phyloP scores from a whole-genome alignment of 1,140 invertebrate species.

The Formica selysi region DNA sequence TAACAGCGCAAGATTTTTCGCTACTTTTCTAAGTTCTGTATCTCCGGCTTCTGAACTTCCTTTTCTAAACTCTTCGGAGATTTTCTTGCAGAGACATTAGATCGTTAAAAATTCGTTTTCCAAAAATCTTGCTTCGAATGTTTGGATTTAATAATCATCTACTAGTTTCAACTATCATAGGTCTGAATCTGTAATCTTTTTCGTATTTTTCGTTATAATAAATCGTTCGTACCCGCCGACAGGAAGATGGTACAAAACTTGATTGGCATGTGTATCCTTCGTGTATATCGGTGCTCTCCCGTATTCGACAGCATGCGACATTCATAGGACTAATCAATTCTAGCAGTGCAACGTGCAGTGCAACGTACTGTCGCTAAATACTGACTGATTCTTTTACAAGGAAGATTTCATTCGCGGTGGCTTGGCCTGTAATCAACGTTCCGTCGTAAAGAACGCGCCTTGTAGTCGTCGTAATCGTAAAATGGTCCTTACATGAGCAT shows the following conservation, averaged over 20 bases:
- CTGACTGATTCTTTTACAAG: constrained; percentile 60
- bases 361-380: constrained; percentile 65
- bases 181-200: not conserved
- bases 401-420: constrained; percentile 60
- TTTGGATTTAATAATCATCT: not conserved
- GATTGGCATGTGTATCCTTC: constrained; percentile 32
- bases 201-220: not conserved
- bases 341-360: constrained; percentile 73
- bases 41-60: not conserved
- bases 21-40: not conserved
- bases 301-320: constrained; percentile 75
- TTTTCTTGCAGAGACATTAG: not conserved
- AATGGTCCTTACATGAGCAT: not conserved
- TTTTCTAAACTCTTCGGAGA: not conserved
- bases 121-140: not conserved
- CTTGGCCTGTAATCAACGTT: not conserved
- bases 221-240: not conserved
- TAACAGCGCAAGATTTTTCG: constrained; percentile 10
- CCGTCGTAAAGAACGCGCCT: constrained; percentile 15
- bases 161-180: too few species aligned
- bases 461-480: constrained; percentile 17
- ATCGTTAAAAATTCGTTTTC: not conserved
- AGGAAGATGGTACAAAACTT: constrained; percentile 8
- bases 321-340: constrained; percentile 68
- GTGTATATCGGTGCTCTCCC: constrained; percentile 71